phyloP scores from a whole-genome alignment of 2,113 vertebrate genomes.

The Bos javanicus region DNA sequence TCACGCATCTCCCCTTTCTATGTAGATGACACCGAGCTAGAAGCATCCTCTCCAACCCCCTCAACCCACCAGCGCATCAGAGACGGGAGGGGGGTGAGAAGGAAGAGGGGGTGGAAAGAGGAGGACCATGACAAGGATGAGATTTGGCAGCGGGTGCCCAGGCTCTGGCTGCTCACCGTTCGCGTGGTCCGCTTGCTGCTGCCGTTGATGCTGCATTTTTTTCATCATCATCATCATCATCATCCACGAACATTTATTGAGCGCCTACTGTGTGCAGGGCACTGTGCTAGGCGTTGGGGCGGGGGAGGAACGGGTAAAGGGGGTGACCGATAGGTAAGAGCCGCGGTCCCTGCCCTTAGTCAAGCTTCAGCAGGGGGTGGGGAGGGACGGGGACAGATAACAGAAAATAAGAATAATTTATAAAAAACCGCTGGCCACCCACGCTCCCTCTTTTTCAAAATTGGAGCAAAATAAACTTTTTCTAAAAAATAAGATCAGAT shows the following conservation, averaged over 20 bases:
- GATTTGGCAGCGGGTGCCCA: conserved; percentile 45
- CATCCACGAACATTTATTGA: conserved; percentile 76
- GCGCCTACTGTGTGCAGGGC: conserved; percentile 75
- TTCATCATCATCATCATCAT: conserved; percentile 81
- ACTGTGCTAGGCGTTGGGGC: conserved; percentile 51
- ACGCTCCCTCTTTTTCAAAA: conserved; percentile 64
- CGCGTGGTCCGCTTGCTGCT: conserved; percentile 79
- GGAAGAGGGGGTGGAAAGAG: conserved; percentile 25
- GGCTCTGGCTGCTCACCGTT: conserved; percentile 77
- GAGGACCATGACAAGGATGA: conserved; percentile 28
- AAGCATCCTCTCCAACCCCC: conserved; percentile 45
- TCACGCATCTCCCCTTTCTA: conserved; percentile 34
- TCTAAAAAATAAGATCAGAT: conserved; percentile 68
- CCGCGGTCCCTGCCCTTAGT: conserved; percentile 63
- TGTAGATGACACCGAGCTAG: conserved; percentile 26
- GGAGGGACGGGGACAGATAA: conserved; percentile 61
- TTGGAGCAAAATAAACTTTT: conserved; percentile 75
- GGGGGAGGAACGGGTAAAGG: conserved; percentile 21
- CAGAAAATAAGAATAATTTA: conserved; percentile 66
- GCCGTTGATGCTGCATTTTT: conserved; percentile 83
- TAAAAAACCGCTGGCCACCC: conserved; percentile 69
- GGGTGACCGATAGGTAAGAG: conserved; percentile 38
- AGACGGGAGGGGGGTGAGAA: background rate
- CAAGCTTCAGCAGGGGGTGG: conserved; percentile 72
- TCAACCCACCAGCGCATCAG: conserved; percentile 44